phyloP scores from a whole-genome alignment of 2,113 vertebrate species.

The Gavia stellata region DNA sequence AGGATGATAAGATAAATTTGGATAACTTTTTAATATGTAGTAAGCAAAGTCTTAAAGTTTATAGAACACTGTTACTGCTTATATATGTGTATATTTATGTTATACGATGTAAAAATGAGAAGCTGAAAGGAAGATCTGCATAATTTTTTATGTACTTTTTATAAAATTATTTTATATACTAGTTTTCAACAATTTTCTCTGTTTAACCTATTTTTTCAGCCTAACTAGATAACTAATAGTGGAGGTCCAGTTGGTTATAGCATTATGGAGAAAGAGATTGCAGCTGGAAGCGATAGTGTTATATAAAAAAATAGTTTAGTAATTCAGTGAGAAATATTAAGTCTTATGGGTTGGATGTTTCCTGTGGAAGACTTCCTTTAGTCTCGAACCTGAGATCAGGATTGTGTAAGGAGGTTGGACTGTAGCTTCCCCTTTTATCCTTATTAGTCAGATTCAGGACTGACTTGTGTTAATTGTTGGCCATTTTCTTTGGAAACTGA shows the following conservation, averaged over 20 bases:
- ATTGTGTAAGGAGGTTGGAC: not conserved
- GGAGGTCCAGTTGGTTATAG: not conserved
- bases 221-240: not conserved
- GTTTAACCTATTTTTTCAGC: not conserved
- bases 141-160: not conserved
- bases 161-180: not conserved
- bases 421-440: not conserved
- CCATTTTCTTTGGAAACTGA: not conserved
- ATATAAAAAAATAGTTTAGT: not conserved
- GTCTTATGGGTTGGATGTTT: not conserved
- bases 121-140: not conserved
- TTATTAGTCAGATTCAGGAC: not conserved
- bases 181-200: no score
- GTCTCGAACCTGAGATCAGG: not conserved
- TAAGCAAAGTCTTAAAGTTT: not conserved
- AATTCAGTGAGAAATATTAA: not conserved
- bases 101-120: not conserved
- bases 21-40: not conserved
- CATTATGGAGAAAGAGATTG: not conserved
- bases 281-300: not conserved
- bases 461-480: not conserved
- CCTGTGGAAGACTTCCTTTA: not conserved
- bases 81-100: not conserved
- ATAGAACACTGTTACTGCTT: not conserved
- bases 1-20: not conserved